Evolutionary conservation across 2,113 vertebrate species (phyloP).

Genomic region (Ceratotherium simum): DNA sequence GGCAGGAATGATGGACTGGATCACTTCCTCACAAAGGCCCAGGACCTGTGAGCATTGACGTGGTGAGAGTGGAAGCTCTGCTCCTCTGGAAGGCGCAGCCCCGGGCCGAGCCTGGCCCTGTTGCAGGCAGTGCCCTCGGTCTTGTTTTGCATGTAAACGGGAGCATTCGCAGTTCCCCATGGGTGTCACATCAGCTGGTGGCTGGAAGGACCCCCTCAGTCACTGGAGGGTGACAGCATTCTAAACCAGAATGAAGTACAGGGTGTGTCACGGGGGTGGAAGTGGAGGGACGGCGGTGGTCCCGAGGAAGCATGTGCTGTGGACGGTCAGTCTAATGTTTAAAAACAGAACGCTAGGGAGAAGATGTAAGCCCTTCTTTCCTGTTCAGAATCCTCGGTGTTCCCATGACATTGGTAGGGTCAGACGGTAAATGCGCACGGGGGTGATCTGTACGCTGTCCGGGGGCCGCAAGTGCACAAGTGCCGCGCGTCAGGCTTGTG

Average conservation of each 20-base stretch:
- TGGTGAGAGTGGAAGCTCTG: background rate
- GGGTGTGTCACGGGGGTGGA: no score
- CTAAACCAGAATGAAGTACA: no score
- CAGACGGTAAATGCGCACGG: no score
- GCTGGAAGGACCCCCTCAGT: no score
- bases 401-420: background rate
- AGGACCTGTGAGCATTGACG: background rate
- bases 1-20: background rate
- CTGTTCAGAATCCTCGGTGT: background rate
- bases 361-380: background rate
- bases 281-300: no score
- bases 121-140: fast-evolving
- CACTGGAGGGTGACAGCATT: no score
- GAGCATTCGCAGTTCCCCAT: fast-evolving
- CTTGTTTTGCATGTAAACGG: background rate
- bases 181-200: no score
- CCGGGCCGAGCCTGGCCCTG: background rate
- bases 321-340: background rate
- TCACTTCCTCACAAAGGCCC: background rate
- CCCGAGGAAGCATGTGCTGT: background rate
- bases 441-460: no score
- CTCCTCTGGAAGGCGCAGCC: background rate
- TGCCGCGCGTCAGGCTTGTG: no score
- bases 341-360: background rate
- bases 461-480: no score